Conservation (phyloP, 2,888 invertebrate species). For the Hedya salicella region DNA sequence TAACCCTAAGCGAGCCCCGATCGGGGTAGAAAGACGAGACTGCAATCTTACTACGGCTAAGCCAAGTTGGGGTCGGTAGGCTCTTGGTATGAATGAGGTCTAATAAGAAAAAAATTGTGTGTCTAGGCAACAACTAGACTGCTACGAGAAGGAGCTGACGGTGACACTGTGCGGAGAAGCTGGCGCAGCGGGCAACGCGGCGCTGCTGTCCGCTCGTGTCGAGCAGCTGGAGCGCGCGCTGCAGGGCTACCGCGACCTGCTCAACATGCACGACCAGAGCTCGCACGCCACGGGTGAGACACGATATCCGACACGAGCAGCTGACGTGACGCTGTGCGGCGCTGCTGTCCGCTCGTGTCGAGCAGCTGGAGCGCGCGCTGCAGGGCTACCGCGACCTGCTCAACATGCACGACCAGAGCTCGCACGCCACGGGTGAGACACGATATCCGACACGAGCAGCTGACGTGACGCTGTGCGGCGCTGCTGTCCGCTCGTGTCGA, state of each 20-base stretch:
- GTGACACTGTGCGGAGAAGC: slow-evolving; percentile 73
- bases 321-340: too few species aligned
- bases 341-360: neutral
- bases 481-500: slow-evolving; percentile 69
- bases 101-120: too few species aligned
- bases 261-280: slow-evolving; percentile 87
- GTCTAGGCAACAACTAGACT: slow-evolving; percentile 90
- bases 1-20: too few species aligned
- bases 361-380: slow-evolving; percentile 71
- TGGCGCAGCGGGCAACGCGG: slow-evolving; percentile 67
- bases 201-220: slow-evolving; percentile 86
- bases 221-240: slow-evolving; percentile 90
- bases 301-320: too few species aligned
- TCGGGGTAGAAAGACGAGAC: too few species aligned
- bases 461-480: slow-evolving; percentile 75
- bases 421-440: slow-evolving; percentile 53
- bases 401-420: slow-evolving; percentile 63
- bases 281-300: slow-evolving; percentile 63
- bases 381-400: slow-evolving; percentile 57
- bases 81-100: too few species aligned
- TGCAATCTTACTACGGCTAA: too few species aligned
- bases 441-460: too few species aligned
- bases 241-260: slow-evolving; percentile 90
- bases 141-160: slow-evolving; percentile 93
- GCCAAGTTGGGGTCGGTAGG: too few species aligned